A percentile compares a stretch with the other conserved stretches of the same genome.
Conservation (phyloP, 2,113 vertebrate species). For the Isichthys henryi region DNA sequence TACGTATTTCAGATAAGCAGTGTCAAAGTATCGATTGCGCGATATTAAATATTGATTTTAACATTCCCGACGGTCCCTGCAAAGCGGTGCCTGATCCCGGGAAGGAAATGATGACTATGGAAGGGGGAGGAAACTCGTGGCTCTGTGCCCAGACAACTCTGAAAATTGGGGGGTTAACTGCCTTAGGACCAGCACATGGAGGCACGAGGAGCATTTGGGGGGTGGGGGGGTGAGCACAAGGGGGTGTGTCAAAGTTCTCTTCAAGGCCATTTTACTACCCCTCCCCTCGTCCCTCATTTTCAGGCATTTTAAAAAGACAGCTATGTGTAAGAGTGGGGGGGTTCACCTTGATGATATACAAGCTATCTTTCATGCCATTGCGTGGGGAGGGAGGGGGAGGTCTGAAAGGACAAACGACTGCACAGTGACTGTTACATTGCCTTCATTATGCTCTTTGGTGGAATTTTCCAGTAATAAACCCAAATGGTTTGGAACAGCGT, state of each 20-base stretch:
- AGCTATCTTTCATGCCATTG: conserved; percentile 47
- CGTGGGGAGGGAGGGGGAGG: conserved; percentile 18
- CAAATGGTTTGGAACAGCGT: conserved; percentile 51
- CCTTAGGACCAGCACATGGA: too few relatives aligned
- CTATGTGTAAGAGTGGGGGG: conserved; percentile 25
- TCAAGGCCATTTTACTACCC: not conserved
- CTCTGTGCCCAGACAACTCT: not conserved
- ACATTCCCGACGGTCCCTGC: not conserved
- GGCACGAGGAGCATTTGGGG: not conserved
- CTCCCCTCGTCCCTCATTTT: conserved; percentile 27
- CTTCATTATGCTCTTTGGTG: conserved; percentile 53
- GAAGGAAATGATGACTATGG: not conserved
- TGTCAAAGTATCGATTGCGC: conserved; percentile 48
- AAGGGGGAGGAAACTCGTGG: not conserved
- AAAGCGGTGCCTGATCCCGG: not conserved
- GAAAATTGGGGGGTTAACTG: not conserved
- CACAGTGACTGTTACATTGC: conserved; percentile 45
- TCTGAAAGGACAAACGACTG: conserved; percentile 48
- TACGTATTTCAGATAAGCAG: conserved; percentile 32
- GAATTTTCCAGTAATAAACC: conserved; percentile 61
- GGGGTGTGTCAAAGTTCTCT: not conserved
- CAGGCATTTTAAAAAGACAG: conserved; percentile 34
- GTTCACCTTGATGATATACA: conserved; percentile 53
- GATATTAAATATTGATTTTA: conserved; percentile 63
- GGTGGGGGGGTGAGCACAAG: not conserved